Conservation (phyloP, 2,888 invertebrate genomes). For the Panzeria rudis region DNA sequence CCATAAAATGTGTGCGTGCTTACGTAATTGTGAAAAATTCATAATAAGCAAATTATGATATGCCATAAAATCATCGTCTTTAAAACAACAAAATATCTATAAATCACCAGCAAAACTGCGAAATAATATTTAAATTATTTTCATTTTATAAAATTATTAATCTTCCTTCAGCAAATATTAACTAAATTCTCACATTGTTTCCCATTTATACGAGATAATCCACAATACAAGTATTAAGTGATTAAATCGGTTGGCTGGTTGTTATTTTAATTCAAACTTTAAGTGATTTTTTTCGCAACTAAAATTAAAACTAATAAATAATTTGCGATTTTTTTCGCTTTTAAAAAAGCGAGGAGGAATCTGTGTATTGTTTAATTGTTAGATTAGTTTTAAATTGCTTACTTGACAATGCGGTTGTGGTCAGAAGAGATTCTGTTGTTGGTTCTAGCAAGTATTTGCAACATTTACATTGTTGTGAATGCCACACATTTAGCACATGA, state of each 20-base stretch:
- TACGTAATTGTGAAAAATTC: conserved; percentile 78
- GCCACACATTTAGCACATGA: conserved; percentile 71
- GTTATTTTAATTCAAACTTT: conserved; percentile 6
- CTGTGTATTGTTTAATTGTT: conserved; percentile 5
- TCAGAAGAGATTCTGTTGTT: conserved; percentile 55
- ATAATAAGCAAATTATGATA: conserved; percentile 43
- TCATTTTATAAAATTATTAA: conserved; percentile 45
- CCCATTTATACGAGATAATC: background rate
- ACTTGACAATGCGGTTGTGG: conserved; percentile 55
- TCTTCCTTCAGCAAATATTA: conserved; percentile 23
- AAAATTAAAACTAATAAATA: background rate
- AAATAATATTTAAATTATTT: conserved; percentile 27
- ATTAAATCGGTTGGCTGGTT: conserved; percentile 32
- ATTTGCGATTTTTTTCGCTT: conserved; percentile 12
- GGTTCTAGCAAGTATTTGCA: conserved; percentile 38
- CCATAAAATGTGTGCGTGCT: conserved; percentile 72
- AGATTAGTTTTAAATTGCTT: conserved; percentile 51
- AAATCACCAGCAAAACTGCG: background rate
- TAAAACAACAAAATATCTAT: background rate
- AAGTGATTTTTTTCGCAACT: background rate
- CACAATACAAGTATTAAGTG: background rate
- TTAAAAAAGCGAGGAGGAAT: background rate
- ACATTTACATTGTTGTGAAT: conserved; percentile 27
- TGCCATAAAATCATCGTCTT: conserved; percentile 18
- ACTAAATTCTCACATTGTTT: conserved; percentile 1